These are phyloP conservation scores for Ploceus nigricollis DNA, from an alignment of 2,113 vertebrate species.

Conservation along the genomic window DNA sequence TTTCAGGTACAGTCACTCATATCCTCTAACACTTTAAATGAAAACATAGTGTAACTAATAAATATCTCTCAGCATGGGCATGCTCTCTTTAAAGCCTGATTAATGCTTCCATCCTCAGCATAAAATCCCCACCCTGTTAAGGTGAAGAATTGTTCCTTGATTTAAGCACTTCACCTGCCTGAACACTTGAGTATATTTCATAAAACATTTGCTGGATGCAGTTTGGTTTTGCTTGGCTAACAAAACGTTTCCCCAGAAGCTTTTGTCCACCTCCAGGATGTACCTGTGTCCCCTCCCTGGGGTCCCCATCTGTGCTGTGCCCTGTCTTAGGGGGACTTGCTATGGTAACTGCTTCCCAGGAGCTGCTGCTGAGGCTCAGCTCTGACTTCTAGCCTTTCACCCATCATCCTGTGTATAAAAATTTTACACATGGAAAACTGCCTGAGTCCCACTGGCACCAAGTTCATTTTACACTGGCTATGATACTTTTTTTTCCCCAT, in stretches of 20 bases:
- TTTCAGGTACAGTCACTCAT: conserved; percentile 22
- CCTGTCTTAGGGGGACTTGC: fast-evolving
- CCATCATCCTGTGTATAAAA: not conserved
- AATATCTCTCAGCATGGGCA: not conserved
- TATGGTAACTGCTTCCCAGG: not conserved
- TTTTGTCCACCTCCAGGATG: not conserved
- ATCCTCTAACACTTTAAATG: conserved; percentile 25
- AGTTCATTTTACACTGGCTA: not conserved
- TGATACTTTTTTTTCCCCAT: not conserved
- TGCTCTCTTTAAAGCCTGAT: conserved; percentile 31
- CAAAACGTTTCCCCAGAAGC: not conserved
- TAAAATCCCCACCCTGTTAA: conserved; percentile 42
- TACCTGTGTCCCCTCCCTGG: not conserved
- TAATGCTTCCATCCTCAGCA: conserved; percentile 38
- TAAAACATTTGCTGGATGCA: not conserved
- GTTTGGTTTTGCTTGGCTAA: conserved; percentile 2
- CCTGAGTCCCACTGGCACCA: not conserved
- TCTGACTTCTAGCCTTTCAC: not conserved
- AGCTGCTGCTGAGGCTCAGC: not conserved
- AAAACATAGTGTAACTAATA: conserved; percentile 50
- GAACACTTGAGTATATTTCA: conserved; percentile 20
- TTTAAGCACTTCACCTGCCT: conserved; percentile 58
- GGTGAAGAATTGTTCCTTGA: conserved; percentile 49
- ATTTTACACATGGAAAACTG: not conserved
- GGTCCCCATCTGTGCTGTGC: not conserved